Conservation (phyloP, 2,888 invertebrate species). For the Drosophila birchii region DNA sequence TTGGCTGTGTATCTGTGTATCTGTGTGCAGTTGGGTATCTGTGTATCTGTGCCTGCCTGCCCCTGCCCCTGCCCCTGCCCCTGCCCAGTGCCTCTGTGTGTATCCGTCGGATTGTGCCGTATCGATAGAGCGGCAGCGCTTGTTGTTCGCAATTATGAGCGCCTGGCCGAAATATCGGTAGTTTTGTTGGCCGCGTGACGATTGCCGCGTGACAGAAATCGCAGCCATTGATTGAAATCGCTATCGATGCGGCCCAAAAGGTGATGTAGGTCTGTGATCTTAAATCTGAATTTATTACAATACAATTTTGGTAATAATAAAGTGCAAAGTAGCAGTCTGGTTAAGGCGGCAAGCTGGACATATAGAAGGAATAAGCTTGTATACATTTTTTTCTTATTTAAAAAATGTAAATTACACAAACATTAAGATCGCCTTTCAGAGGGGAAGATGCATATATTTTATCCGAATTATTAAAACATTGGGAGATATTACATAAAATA, state of each 20-base stretch:
- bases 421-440: no score
- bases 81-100: conserved; percentile 16
- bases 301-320: not conserved
- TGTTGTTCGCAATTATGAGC: conserved; percentile 53
- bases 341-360: no score
- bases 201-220: conserved; percentile 49
- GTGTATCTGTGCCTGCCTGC: conserved; percentile 19
- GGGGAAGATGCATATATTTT: not conserved
- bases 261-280: conserved; percentile 2
- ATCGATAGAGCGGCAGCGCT: conserved; percentile 42
- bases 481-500: not conserved
- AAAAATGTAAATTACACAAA: not conserved
- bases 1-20: conserved; percentile 1
- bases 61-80: not conserved
- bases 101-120: conserved; percentile 21
- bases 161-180: conserved; percentile 85
- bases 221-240: conserved; percentile 41
- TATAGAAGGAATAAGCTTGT: not conserved
- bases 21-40: conserved; percentile 12
- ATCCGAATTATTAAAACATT: not conserved
- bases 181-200: conserved; percentile 74
- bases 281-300: not conserved
- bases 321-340: no score
- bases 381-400: not conserved
- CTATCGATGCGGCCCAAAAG: conserved; percentile 26